A percentile compares a stretch with the other conserved stretches of the same genome.
phyloP scores from a whole-genome alignment of 2,888 invertebrate species.

The Hypsopygia costalis region DNA sequence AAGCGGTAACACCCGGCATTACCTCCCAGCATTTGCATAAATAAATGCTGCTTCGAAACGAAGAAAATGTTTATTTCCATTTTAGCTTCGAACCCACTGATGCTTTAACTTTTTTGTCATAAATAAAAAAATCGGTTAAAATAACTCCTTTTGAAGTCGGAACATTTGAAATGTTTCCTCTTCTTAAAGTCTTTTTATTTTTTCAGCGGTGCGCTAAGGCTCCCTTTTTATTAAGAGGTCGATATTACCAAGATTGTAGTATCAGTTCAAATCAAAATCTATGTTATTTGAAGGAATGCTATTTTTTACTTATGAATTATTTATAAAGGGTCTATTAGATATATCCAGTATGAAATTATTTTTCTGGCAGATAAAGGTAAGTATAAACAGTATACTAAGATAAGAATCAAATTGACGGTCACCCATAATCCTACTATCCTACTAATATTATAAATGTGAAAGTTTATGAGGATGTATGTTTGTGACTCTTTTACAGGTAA shows the following conservation, averaged over 20 bases:
- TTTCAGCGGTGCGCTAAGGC: not conserved
- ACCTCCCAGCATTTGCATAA: constrained; percentile 54
- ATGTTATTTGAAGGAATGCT: too few relatives aligned
- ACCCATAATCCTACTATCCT: too few relatives aligned
- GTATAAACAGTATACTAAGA: too few relatives aligned
- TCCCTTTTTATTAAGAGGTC: not conserved
- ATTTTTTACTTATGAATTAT: too few relatives aligned
- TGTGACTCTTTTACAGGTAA: too few relatives aligned
- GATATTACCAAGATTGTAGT: not conserved
- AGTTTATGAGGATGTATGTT: too few relatives aligned
- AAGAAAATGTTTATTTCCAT: constrained; percentile 45
- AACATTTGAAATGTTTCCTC: not conserved
- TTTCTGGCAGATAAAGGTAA: too few relatives aligned
- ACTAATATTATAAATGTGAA: too few relatives aligned
- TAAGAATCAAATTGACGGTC: too few relatives aligned
- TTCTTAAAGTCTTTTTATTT: constrained; percentile 6
- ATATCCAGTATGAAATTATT: too few relatives aligned
- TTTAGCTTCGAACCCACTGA: constrained; percentile 27
- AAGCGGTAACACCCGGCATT: constrained; percentile 60
- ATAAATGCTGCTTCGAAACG: constrained; percentile 50
- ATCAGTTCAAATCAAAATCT: too few relatives aligned
- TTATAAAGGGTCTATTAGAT: too few relatives aligned
- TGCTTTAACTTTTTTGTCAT: constrained; percentile 20
- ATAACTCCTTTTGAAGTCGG: constrained; percentile 5
- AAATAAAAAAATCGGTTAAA: constrained; percentile 13